These are phyloP conservation scores for Yponomeuta evonymella DNA, from an alignment of 2,888 invertebrate genomes.

Conservation along the genomic window DNA sequence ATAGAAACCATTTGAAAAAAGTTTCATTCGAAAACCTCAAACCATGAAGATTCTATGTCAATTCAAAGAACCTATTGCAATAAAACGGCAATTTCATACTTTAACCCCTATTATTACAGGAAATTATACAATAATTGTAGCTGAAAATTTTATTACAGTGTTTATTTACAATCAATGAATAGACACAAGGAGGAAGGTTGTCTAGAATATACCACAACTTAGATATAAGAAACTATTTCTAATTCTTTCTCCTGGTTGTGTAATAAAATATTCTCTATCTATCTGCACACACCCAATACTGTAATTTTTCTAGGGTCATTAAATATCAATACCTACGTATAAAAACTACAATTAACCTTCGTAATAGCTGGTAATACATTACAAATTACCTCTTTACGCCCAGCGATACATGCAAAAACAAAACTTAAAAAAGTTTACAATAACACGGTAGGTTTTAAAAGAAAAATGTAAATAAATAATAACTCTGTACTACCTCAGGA, in stretches of 20 bases:
- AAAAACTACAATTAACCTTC: neutral
- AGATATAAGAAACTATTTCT: too few species aligned
- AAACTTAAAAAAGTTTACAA: neutral
- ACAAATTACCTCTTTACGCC: slow-evolving; percentile 5
- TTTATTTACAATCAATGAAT: neutral
- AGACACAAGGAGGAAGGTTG: too few species aligned
- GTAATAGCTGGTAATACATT: slow-evolving; percentile 14
- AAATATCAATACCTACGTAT: neutral
- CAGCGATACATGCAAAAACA: neutral
- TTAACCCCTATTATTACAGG: too few species aligned
- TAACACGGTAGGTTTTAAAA: slow-evolving; percentile 10
- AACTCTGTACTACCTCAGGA: slow-evolving; percentile 7
- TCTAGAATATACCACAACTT: too few species aligned
- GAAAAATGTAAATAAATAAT: slow-evolving; percentile 16
- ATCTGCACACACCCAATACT: neutral
- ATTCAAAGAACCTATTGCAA: too few species aligned
- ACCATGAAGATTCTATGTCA: too few species aligned
- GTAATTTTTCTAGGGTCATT: neutral
- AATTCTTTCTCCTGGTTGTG: too few species aligned
- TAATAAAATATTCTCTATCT: too few species aligned
- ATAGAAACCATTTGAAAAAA: too few species aligned
- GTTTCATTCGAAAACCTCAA: too few species aligned
- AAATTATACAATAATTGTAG: neutral
- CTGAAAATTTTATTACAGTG: neutral
- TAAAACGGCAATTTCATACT: too few species aligned